Conservation (phyloP, 2,113 vertebrate species). For the Ciconia maguari region DNA sequence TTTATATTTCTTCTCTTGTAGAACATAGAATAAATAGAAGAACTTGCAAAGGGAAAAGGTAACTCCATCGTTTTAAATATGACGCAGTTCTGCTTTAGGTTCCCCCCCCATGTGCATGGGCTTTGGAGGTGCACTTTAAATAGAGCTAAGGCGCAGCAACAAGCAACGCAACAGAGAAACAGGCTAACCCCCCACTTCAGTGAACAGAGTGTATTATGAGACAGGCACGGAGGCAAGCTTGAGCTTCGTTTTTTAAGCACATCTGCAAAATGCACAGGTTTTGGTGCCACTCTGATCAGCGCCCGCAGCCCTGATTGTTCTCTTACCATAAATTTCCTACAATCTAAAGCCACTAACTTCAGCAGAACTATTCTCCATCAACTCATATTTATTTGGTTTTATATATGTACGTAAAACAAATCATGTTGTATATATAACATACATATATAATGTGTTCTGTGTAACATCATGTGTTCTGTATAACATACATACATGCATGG, state of each 20-base stretch:
- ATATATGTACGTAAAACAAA: not conserved
- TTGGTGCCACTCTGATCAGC: not conserved
- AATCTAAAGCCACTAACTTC: not conserved
- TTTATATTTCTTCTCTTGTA: conserved; percentile 54
- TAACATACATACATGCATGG: too few species aligned
- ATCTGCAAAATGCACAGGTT: not conserved
- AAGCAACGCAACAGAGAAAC: too few species aligned
- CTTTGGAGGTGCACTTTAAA: not conserved
- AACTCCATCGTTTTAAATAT: not conserved
- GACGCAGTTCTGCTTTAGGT: not conserved
- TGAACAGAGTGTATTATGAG: fast-evolving
- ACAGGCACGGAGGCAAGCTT: fast-evolving
- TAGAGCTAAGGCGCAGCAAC: not conserved
- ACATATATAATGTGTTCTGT: not conserved
- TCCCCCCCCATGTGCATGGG: not conserved
- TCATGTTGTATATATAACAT: not conserved
- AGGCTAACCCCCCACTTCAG: too few species aligned
- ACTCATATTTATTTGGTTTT: not conserved
- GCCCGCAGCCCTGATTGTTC: not conserved
- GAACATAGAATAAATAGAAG: not conserved
- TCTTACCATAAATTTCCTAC: not conserved
- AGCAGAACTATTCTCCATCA: not conserved
- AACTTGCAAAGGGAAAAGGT: not conserved
- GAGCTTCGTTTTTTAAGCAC: not conserved
- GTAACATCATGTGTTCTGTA: not conserved